Evolutionary conservation across 2,797 vertebrate genomes (phyloP).

Genomic region (Sebastolobus alascanus): DNA sequence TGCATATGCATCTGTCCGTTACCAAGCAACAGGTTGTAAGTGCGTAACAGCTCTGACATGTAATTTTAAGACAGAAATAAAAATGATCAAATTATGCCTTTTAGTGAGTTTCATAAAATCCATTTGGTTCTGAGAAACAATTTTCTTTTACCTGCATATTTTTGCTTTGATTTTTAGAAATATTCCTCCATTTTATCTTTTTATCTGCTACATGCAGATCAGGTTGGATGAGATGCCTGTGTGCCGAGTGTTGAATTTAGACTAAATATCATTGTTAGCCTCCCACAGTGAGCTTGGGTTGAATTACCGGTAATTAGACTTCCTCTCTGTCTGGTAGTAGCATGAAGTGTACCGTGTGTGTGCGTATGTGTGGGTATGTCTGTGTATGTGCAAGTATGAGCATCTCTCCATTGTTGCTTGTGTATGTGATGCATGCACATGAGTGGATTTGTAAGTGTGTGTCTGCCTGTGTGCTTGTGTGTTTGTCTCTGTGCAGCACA

Average conservation of each 20-base stretch:
- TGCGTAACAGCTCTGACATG: slow-evolving; percentile 42
- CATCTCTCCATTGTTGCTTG: slow-evolving; percentile 3
- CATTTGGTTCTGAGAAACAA: slow-evolving; percentile 2
- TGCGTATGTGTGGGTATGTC: slow-evolving; percentile 14
- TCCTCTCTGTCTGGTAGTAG: slow-evolving; percentile 29
- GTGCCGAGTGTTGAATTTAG: slow-evolving; percentile 45
- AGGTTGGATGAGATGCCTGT: slow-evolving; percentile 31
- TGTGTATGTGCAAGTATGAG: slow-evolving; percentile 22
- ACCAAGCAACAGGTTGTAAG: slow-evolving; percentile 75
- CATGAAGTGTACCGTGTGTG: slow-evolving; percentile 19
- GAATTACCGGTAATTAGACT: slow-evolving; percentile 58
- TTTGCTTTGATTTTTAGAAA: neutral
- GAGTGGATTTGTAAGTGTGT: slow-evolving; percentile 16
- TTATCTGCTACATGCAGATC: slow-evolving; percentile 21
- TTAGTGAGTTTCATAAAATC: slow-evolving; percentile 19
- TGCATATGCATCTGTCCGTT: slow-evolving; percentile 66
- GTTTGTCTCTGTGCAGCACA: slow-evolving; percentile 53
- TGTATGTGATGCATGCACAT: slow-evolving; percentile 12
- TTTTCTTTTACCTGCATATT: neutral
- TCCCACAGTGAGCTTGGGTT: slow-evolving; percentile 51
- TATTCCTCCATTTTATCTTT: slow-evolving; percentile 12
- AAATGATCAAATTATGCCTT: slow-evolving; percentile 36
- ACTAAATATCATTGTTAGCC: slow-evolving; percentile 52
- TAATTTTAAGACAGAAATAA: slow-evolving; percentile 47
- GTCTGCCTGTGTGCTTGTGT: slow-evolving; percentile 30